Conservation (phyloP, 2,888 invertebrate species). For the Hipparchia semele region DNA sequence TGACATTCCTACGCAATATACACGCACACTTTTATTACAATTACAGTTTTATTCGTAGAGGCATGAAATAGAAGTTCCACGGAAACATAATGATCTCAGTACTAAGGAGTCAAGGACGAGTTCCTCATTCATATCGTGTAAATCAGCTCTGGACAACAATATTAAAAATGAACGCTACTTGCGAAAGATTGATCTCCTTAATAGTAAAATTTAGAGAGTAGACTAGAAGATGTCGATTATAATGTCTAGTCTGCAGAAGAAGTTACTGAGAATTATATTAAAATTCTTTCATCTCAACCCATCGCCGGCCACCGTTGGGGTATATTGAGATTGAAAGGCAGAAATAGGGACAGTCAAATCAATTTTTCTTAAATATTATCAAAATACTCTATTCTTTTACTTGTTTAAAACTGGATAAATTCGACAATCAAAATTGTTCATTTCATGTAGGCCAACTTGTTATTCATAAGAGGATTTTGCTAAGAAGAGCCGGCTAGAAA, state of each 20-base stretch:
- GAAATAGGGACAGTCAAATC: neutral
- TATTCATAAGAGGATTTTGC: no score
- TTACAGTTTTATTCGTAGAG: neutral
- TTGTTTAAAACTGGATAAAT: neutral
- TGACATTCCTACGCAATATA: conserved; percentile 14
- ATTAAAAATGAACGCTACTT: neutral
- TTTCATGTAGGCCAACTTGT: no score
- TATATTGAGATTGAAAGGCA: no score
- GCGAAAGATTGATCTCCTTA: neutral
- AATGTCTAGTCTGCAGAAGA: no score
- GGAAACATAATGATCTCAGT: neutral
- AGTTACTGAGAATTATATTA: neutral
- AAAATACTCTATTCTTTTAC: neutral
- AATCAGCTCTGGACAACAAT: neutral
- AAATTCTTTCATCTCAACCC: neutral
- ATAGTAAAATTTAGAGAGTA: neutral
- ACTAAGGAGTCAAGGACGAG: neutral
- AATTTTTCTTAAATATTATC: neutral
- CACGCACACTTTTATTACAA: no score
- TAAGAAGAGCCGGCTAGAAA: no score
- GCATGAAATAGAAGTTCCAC: neutral
- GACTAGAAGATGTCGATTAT: neutral
- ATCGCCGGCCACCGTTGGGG: no score
- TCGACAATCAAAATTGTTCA: no score
- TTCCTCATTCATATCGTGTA: neutral